A percentile compares a stretch with the other conserved stretches of the same genome.
Conservation (phyloP, 1,140 invertebrate genomes). For the Drosophila pandora region DNA sequence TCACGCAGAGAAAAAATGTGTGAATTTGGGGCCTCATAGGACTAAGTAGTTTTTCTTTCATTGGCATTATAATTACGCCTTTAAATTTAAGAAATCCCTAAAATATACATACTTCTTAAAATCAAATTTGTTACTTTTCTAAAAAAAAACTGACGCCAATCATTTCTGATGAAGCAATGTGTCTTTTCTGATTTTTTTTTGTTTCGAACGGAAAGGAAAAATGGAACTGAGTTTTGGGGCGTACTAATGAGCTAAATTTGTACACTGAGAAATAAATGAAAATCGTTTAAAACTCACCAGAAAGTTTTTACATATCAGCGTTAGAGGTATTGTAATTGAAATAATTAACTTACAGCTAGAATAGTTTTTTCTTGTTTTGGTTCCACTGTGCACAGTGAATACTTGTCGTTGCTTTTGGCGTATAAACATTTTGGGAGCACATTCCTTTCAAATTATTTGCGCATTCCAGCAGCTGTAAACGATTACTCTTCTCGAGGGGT, state of each 20-base stretch:
- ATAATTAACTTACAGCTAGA: too few species aligned
- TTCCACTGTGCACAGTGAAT: conserved; percentile 37
- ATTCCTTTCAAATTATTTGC: conserved; percentile 81
- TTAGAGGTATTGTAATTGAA: neutral
- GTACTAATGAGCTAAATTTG: conserved; percentile 58
- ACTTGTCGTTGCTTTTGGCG: conserved; percentile 52
- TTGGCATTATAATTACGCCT: too few species aligned
- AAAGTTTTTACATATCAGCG: too few species aligned
- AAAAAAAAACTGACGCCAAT: conserved; percentile 52
- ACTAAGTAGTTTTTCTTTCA: neutral
- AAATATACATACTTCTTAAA: too few species aligned
- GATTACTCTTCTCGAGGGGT: conserved; percentile 59
- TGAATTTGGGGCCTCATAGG: too few species aligned
- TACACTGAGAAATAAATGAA: neutral
- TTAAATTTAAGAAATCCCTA: too few species aligned
- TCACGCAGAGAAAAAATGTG: conserved; percentile 4
- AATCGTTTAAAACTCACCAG: too few species aligned
- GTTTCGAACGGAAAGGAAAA: neutral
- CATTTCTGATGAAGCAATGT: conserved; percentile 75
- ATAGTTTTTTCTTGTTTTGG: neutral
- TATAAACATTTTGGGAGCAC: conserved; percentile 65
- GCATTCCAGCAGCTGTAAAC: conserved; percentile 83
- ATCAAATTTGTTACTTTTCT: conserved; percentile 1
- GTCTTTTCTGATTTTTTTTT: conserved; percentile 37
- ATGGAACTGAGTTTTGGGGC: neutral